A percentile compares a stretch with the other conserved stretches of the same genome.
phyloP scores from a whole-genome alignment of 2,888 invertebrate species.

The Microplitis deprimator region DNA sequence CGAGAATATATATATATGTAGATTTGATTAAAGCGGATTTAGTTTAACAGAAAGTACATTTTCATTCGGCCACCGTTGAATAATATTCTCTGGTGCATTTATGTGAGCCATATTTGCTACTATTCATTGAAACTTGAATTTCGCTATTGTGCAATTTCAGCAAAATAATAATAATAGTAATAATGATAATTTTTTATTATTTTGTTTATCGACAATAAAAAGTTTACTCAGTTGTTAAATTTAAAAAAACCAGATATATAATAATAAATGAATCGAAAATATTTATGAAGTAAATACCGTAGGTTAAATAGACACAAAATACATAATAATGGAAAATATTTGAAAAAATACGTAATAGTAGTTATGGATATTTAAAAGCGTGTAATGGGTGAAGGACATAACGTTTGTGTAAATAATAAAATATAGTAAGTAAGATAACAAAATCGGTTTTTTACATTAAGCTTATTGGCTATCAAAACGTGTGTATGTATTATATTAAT shows the following conservation, averaged over 20 bases:
- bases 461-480: constrained; percentile 7
- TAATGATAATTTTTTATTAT: neutral
- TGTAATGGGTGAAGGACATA: neutral
- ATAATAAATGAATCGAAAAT: too few relatives aligned
- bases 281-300: too few relatives aligned
- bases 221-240: neutral
- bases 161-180: constrained; percentile 13
- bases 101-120: neutral
- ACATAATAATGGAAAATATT: too few relatives aligned
- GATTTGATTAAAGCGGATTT: neutral
- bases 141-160: constrained; percentile 20
- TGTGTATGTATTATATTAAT: neutral
- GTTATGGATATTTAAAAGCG: too few relatives aligned
- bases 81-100: neutral
- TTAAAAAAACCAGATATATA: neutral
- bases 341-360: too few relatives aligned
- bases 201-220: neutral
- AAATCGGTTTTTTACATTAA: constrained; percentile 14
- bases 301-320: too few relatives aligned
- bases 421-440: neutral
- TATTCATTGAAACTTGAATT: constrained; percentile 31
- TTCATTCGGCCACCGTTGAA: neutral
- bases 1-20: neutral
- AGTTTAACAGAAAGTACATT: neutral
- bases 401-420: neutral